Evolutionary conservation across 2,888 invertebrate genomes (phyloP).

Genomic region (Caenorhabditis sp.): DNA sequence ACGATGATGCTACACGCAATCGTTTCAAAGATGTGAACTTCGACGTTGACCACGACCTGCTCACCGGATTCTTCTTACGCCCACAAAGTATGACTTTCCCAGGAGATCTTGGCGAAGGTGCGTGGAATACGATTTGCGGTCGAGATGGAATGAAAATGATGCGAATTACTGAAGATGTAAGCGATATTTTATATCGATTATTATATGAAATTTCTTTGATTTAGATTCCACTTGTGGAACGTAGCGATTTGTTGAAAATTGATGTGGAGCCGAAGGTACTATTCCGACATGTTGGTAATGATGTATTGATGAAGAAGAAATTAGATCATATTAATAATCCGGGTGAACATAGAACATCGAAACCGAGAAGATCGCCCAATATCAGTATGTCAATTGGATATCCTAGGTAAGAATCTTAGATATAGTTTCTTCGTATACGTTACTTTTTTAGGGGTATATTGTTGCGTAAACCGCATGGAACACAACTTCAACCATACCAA

Average conservation of each 20-base stretch:
- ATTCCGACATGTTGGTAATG: neutral
- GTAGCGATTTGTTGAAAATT: neutral
- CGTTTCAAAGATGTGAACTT: constrained; percentile 9
- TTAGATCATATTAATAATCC: neutral
- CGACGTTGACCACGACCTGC: constrained; percentile 18
- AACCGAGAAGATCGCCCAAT: too few species aligned
- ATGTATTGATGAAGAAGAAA: neutral
- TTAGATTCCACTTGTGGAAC: constrained; percentile 6
- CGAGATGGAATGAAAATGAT: neutral
- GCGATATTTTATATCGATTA: neutral
- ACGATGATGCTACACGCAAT: constrained; percentile 19
- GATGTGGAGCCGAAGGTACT: constrained; percentile 1
- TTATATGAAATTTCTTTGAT: neutral
- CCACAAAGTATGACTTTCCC: constrained; percentile 21
- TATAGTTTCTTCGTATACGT: too few species aligned
- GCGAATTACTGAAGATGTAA: constrained; percentile 5
- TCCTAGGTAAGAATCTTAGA: neutral
- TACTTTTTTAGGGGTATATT: too few species aligned
- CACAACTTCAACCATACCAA: too few species aligned
- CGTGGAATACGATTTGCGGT: constrained; percentile 33
- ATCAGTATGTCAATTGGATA: neutral
- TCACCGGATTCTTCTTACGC: constrained; percentile 25
- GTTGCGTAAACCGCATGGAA: too few species aligned
- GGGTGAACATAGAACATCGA: too few species aligned
- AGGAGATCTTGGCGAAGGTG: constrained; percentile 28